These are phyloP conservation scores for Anastatus disparis DNA, from an alignment of 1,140 invertebrate species.

Conservation along the genomic window DNA sequence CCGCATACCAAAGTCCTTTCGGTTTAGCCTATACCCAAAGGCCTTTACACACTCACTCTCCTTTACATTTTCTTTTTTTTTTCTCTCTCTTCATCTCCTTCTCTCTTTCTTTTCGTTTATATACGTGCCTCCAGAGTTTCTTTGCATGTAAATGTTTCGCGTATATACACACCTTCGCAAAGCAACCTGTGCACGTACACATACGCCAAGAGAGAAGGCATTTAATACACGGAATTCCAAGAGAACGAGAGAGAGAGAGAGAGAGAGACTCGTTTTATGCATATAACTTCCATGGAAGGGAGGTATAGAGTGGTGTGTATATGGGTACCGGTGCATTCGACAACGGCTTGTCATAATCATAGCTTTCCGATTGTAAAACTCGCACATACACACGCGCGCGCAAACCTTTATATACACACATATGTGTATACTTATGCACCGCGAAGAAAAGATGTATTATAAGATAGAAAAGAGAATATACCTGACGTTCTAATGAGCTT, in stretches of 20 bases:
- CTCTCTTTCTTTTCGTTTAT: conserved; percentile 15
- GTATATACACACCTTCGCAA: not conserved
- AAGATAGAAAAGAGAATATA: too few species aligned
- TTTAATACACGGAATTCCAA: conserved; percentile 52
- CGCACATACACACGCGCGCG: not conserved
- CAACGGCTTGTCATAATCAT: conserved; percentile 30
- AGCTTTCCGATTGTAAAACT: conserved; percentile 27
- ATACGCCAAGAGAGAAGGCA: conserved; percentile 35
- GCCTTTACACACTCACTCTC: conserved; percentile 4
- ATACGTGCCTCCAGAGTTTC: conserved; percentile 27
- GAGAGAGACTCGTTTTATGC: conserved; percentile 45
- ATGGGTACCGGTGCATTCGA: not conserved
- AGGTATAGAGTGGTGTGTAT: too few species aligned
- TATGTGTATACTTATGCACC: too few species aligned
- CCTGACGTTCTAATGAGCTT: conserved; percentile 25
- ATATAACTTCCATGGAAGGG: conserved; percentile 43
- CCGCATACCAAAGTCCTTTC: conserved; percentile 60
- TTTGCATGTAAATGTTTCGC: conserved; percentile 13
- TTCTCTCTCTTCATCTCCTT: conserved; percentile 8
- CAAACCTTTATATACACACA: too few species aligned
- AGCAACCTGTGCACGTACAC: not conserved
- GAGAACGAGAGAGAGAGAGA: conserved; percentile 6
- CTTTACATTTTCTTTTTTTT: too few species aligned
- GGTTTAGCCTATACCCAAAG: conserved; percentile 40
- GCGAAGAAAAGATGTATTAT: too few species aligned